These are phyloP conservation scores for Heterodera carotae DNA, from an alignment of 1,140 invertebrate species.

Conservation along the genomic window DNA sequence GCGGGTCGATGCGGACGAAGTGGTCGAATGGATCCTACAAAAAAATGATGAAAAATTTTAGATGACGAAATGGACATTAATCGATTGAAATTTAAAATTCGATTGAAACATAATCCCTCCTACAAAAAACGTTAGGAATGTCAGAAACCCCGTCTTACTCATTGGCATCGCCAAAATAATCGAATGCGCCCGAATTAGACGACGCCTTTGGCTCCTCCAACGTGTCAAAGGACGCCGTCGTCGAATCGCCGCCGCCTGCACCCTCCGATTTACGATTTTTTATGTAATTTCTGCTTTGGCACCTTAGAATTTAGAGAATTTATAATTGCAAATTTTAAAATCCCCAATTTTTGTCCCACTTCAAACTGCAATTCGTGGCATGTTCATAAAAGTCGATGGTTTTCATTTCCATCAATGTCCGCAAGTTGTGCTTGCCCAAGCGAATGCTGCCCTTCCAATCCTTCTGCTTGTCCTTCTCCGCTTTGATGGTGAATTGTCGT, in stretches of 20 bases:
- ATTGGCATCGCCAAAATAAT: slow-evolving; percentile 15
- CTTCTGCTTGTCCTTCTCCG: slow-evolving; percentile 68
- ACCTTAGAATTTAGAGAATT: slow-evolving; percentile 11
- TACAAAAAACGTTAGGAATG: no score
- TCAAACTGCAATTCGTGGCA: slow-evolving; percentile 54
- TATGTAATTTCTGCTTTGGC: slow-evolving; percentile 53
- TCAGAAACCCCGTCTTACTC: slow-evolving; percentile 15
- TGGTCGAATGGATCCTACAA: slow-evolving; percentile 18
- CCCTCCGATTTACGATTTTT: slow-evolving; percentile 49
- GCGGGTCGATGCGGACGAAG: slow-evolving; percentile 35
- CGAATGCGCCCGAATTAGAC: neutral
- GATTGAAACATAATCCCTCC: no score
- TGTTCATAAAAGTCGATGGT: slow-evolving; percentile 66
- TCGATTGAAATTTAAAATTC: no score
- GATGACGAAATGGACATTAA: no score
- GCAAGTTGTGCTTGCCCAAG: slow-evolving; percentile 66
- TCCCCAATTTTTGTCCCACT: slow-evolving; percentile 14
- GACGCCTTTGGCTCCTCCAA: neutral
- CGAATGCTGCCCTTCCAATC: slow-evolving; percentile 69
- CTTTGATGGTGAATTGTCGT: slow-evolving; percentile 66
- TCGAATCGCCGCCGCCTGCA: slow-evolving; percentile 5
- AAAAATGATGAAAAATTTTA: neutral
- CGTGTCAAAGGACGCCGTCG: neutral
- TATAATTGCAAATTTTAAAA: neutral
- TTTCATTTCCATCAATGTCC: slow-evolving; percentile 67